Evolutionary conservation across 35 echinoderm and acorn worm species (phyloP).

Genomic region (Lytechinus variegatus): DNA sequence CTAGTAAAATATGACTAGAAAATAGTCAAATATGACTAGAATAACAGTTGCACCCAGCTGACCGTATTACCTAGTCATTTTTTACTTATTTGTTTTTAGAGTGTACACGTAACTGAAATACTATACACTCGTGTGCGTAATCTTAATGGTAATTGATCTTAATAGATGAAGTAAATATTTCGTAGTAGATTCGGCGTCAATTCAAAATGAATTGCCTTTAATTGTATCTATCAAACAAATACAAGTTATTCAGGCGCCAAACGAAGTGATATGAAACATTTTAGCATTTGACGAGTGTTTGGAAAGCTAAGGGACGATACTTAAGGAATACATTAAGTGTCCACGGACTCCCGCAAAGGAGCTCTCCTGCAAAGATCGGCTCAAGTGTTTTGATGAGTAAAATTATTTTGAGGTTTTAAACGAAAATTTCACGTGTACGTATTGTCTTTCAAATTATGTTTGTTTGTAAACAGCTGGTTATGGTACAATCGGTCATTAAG

Average conservation of each 20-base stretch:
- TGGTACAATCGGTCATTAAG: background rate
- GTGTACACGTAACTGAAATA: no score
- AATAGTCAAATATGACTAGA: no score
- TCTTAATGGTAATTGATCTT: background rate
- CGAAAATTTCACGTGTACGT: background rate
- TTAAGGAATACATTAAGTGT: background rate
- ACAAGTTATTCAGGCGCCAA: background rate
- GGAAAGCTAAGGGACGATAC: slow-evolving; percentile 16
- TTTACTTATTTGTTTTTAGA: no score
- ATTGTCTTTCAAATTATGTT: slow-evolving; percentile 38
- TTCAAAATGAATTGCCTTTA: background rate
- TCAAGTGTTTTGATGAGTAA: background rate
- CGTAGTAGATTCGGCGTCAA: background rate
- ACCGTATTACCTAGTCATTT: no score
- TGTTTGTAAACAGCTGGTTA: slow-evolving; percentile 33
- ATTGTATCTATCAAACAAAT: background rate
- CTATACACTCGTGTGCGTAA: no score
- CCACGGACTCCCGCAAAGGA: background rate
- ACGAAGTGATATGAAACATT: background rate
- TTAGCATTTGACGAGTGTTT: background rate
- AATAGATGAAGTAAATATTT: background rate
- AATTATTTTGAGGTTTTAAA: background rate
- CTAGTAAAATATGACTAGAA: no score
- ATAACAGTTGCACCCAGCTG: no score
- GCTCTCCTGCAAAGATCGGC: background rate